Evolutionary conservation across 2,888 invertebrate genomes (phyloP).

Genomic region (Calliscelio sp.): DNA sequence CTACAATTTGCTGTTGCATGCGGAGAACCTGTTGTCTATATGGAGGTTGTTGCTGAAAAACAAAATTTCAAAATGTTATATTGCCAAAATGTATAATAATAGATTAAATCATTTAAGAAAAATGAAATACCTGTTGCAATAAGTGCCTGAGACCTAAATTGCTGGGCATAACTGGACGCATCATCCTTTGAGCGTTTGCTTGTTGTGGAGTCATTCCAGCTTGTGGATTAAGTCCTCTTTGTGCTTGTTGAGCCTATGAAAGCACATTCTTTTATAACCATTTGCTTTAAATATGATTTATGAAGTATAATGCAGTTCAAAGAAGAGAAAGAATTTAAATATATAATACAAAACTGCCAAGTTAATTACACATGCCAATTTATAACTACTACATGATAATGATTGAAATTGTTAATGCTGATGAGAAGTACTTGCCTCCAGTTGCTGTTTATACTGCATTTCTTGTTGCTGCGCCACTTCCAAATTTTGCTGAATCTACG

Average conservation of each 20-base stretch:
- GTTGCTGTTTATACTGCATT: constrained; percentile 91
- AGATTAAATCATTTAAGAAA: no score
- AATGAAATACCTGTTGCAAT: constrained; percentile 90
- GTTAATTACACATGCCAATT: constrained; percentile 33
- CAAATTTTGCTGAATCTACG: constrained; percentile 88
- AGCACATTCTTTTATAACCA: not conserved
- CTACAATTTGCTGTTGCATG: constrained; percentile 87
- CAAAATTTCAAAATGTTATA: not conserved
- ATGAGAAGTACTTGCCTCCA: constrained; percentile 88
- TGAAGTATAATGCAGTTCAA: not conserved
- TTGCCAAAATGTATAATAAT: no score
- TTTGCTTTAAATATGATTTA: no score
- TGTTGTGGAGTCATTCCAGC: constrained; percentile 84
- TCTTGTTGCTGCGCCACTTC: constrained; percentile 93
- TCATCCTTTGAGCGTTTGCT: constrained; percentile 88
- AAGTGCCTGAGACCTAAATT: constrained; percentile 93
- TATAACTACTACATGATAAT: constrained; percentile 17
- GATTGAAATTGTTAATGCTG: constrained; percentile 27
- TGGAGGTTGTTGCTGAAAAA: constrained; percentile 89
- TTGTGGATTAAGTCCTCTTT: constrained; percentile 82
- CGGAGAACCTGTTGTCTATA: constrained; percentile 89
- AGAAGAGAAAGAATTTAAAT: not conserved
- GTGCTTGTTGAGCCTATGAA: constrained; percentile 84
- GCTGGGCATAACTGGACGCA: constrained; percentile 91
- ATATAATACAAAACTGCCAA: not conserved